phyloP scores from a whole-genome alignment of 2,888 invertebrate species.

The Euplexia lucipara region DNA sequence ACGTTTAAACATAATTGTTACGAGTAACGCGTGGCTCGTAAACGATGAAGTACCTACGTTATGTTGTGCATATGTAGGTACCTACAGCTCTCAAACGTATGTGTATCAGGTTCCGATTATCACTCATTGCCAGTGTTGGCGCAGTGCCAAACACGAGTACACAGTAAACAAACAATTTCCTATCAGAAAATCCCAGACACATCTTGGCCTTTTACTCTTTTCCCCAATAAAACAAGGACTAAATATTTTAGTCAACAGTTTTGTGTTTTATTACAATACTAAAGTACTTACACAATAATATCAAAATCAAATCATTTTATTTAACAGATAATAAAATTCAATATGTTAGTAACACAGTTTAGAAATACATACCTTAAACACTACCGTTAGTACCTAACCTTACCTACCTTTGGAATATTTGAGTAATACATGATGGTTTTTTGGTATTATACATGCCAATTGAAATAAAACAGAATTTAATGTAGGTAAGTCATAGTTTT shows the following conservation, averaged over 20 bases:
- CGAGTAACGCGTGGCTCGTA: slow-evolving; percentile 30
- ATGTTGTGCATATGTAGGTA: slow-evolving; percentile 14
- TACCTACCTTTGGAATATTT: too few species aligned
- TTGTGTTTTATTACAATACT: too few species aligned
- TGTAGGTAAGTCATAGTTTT: too few species aligned
- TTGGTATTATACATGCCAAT: too few species aligned
- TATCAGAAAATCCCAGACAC: slow-evolving; percentile 34
- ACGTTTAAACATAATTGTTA: slow-evolving; percentile 42
- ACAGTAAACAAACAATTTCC: slow-evolving; percentile 19
- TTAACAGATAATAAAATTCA: too few species aligned
- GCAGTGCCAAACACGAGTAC: slow-evolving; percentile 25
- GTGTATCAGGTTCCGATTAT: slow-evolving; percentile 35
- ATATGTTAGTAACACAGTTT: too few species aligned
- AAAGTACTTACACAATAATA: too few species aligned
- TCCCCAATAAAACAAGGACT: not conserved
- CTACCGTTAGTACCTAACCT: too few species aligned
- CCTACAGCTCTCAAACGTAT: slow-evolving; percentile 29
- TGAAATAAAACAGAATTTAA: too few species aligned
- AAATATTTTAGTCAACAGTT: not conserved
- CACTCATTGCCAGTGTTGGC: slow-evolving; percentile 36
- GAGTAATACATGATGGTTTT: too few species aligned
- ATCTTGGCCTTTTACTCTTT: slow-evolving; percentile 8
- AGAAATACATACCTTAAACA: too few species aligned
- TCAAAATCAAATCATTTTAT: too few species aligned
- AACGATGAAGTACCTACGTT: slow-evolving; percentile 1